phyloP scores from a whole-genome alignment of 2,797 vertebrate genomes.

The Fistularia commersonii region DNA sequence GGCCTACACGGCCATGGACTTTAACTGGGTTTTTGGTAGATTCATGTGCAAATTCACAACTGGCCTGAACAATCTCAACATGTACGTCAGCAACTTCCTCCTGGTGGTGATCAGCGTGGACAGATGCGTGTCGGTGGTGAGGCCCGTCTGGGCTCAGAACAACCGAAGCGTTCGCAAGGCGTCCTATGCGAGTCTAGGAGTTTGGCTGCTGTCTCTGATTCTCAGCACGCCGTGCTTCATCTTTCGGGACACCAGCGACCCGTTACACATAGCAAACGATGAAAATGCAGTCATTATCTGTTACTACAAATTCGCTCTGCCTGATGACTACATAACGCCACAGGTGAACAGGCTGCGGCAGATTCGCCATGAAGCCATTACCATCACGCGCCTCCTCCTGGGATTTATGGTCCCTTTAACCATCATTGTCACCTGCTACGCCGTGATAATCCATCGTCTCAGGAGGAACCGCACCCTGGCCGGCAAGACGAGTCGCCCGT shows the following conservation, averaged over 20 bases:
- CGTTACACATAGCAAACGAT: conserved; percentile 41
- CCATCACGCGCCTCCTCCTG: conserved; percentile 75
- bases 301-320: conserved; percentile 81
- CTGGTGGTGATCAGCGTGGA: conserved; percentile 86
- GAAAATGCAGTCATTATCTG: conserved; percentile 73
- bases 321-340: conserved; percentile 56
- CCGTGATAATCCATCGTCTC: conserved; percentile 74
- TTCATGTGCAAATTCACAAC: conserved; percentile 89
- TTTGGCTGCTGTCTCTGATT: conserved; percentile 80
- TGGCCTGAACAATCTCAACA: conserved; percentile 81
- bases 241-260: conserved; percentile 77
- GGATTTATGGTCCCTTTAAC: conserved; percentile 83
- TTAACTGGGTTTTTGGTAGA: conserved; percentile 87
- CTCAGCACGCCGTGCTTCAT: conserved; percentile 82
- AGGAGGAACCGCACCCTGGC: conserved; percentile 74
- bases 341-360: conserved; percentile 54
- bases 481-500: conserved; percentile 75
- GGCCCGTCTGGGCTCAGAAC: conserved; percentile 87
- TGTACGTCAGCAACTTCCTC: conserved; percentile 88
- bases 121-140: conserved; percentile 82
- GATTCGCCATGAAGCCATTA: conserved; percentile 77
- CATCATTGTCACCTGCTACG: conserved; percentile 82
- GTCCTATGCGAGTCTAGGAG: conserved; percentile 67
- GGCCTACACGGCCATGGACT: conserved; percentile 76
- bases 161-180: conserved; percentile 77